Evolutionary conservation across 1,140 invertebrate species (phyloP), one percentile per base, ranked within the genome.

Genomic region (Reticulitermes speratus): DNA sequence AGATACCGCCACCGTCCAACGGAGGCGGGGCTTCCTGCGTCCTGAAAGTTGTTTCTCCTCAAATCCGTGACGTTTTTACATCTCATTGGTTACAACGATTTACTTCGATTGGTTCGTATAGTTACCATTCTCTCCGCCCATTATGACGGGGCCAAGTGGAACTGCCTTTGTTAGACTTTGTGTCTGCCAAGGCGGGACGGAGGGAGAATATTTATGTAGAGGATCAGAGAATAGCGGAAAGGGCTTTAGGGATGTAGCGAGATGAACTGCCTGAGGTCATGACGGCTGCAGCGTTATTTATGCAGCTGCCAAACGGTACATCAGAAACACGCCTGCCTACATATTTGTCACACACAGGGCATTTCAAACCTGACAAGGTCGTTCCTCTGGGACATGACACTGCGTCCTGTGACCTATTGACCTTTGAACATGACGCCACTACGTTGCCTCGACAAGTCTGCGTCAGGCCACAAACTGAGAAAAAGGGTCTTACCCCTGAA

Each of bases 1-100:
- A n/a, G 44, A 75, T 32, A 45, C 75, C 85, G 81, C 85, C 85
- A 86, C 85, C 38, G n/a, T 69, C 82, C 85, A 75, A 52, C 21
- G 81, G 23, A 32, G 85, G 85, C 30, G 85, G 45, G n/a, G 69
- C 55, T 23, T 75, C 32, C 52, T 16, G 7, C 85, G 65, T 30
- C 65, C 30, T 30, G 11, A 30, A 75, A 8, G 14, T 75, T n/a
- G n/a, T 38, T 32, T 59, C 55, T 16, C 85, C 38, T 48, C 44
- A 65, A 52, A 38, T 52, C 59, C 44, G 38, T 82, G 65, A 44
- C 85, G 65, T 48, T 48, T 9, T 38, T 5, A 23, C 16, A 25
- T 38, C 23, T 55, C 85, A 84, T 84, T 84, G 83, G 83, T 3
- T 45, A n/a, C 8, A 19, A 11, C 48, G 44, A 21, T 45, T 44